Base-by-base conservation (phyloP, 2,113 vertebrate genomes). In the Parus major region DNA sequence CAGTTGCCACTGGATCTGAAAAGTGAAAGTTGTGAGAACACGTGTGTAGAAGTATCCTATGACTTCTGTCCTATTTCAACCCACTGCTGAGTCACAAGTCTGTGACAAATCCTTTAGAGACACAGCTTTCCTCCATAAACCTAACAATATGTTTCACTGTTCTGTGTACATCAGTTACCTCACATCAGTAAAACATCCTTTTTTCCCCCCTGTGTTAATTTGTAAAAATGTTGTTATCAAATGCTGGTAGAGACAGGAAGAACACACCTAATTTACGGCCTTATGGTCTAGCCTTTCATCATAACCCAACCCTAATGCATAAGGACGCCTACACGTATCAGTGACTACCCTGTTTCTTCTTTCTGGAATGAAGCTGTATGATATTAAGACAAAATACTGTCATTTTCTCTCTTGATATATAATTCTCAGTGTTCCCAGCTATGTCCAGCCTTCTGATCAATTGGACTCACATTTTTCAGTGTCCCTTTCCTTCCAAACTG, bases 191-290 rank as follows among this genome's bases (percentile, higher is more conserved):
- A 73, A 89, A 33, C 4, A 22, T 16, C 9, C 13, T 8, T 35
- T 29, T 15, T 8, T 1, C 0, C 10, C 4, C 5, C 1, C 3
- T 7, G 0, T 15, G 22, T 33, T 52, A 39, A 64, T 17, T 36
- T 77, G 4, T 31, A 50, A 72, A 90, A 81, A 9, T 22, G 3
- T 15, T 78, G 22, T 29, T 59, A 13, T 75, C 16, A 39, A 33
- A 76, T 71, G 31, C 25, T 68, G 17, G 33, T 11, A 52, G 28
- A 78, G 35, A 22, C 25, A 66, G 36, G 42, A 76, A 64, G 36
- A 93, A 1, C 17, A 42, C 7, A 44, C 6, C 8, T 39, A 41
- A 53, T 44, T 80, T 77, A 35, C 14, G 42, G 15, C 8, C 5
- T 39, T 39, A 9, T 12, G 35, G n/a, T 35, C 20, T 29, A 61